Percentiles rank a stretch among this genome's conserved stretches.
These are phyloP conservation scores for Sesia apiformis DNA, from an alignment of 2,888 invertebrate species.

Conservation along the genomic window DNA sequence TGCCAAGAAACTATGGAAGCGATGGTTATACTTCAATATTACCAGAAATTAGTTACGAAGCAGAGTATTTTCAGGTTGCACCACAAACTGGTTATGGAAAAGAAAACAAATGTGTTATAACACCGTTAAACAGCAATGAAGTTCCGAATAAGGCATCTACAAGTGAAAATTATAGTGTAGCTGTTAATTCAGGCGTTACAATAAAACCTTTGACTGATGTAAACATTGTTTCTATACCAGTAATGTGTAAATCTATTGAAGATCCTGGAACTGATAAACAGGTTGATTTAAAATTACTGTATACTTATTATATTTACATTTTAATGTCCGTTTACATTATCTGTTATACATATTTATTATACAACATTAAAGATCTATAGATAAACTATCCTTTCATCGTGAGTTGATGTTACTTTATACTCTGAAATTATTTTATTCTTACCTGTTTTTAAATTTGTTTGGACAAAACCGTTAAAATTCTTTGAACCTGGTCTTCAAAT, in stretches of 20 bases:
- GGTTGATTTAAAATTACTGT: conserved; percentile 64
- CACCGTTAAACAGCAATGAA: neutral
- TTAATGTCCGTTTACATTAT: conserved; percentile 52
- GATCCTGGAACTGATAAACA: conserved; percentile 41
- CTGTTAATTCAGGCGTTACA: conserved; percentile 10
- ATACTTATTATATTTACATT: conserved; percentile 53
- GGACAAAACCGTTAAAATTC: too few species aligned
- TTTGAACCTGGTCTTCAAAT: conserved; percentile 4
- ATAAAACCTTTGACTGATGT: conserved; percentile 8
- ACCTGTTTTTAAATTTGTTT: neutral
- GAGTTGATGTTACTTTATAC: conserved; percentile 18
- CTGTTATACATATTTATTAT: conserved; percentile 52
- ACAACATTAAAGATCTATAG: conserved; percentile 42
- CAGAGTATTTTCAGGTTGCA: conserved; percentile 31
- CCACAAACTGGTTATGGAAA: conserved; percentile 16
- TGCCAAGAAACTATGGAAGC: conserved; percentile 29
- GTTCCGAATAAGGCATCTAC: neutral
- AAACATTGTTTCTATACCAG: conserved; percentile 3
- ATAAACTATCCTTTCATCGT: conserved; percentile 26
- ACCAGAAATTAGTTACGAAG: conserved; percentile 44
- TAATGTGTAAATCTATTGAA: conserved; percentile 22
- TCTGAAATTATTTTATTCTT: conserved; percentile 8
- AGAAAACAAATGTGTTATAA: conserved; percentile 1
- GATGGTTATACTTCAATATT: conserved; percentile 23
- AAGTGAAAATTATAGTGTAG: neutral